phyloP scores from a whole-genome alignment of 1,140 invertebrate genomes.

The Anoplophora glabripennis region DNA sequence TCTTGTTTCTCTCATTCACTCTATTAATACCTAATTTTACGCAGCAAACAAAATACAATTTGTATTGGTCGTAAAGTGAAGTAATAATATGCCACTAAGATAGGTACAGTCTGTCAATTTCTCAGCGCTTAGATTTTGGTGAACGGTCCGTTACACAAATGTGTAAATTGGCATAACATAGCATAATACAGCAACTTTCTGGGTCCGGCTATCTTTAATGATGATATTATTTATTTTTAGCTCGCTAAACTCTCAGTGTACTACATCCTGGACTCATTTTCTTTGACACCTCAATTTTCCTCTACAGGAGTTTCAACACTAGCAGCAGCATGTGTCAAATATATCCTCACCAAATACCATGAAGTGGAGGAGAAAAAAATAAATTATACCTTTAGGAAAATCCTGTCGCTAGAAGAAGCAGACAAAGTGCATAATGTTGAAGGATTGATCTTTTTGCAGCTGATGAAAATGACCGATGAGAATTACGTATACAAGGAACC shows the following conservation, averaged over 20 bases:
- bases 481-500: slow-evolving; percentile 3
- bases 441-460: not conserved
- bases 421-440: not conserved
- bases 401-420: not conserved
- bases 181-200: not conserved
- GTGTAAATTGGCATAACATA: no score
- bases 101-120: no score
- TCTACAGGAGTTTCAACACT: not conserved
- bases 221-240: not conserved
- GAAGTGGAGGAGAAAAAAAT: not conserved
- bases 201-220: not conserved
- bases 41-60: no score
- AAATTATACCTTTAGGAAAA: not conserved
- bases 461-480: slow-evolving; percentile 7
- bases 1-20: no score
- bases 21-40: no score
- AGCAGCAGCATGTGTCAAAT: slow-evolving; percentile 1
- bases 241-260: not conserved
- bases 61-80: no score
- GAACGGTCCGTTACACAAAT: no score
- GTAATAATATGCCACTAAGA: no score
- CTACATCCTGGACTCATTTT: slow-evolving; percentile 2
- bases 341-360: not conserved
- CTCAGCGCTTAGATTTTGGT: no score
- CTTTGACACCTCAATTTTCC: slow-evolving; percentile 2